Evolutionary conservation across 1,140 invertebrate genomes (phyloP), one percentile per base, ranked within the genome.

Genomic region (Charaxes varanes): DNA sequence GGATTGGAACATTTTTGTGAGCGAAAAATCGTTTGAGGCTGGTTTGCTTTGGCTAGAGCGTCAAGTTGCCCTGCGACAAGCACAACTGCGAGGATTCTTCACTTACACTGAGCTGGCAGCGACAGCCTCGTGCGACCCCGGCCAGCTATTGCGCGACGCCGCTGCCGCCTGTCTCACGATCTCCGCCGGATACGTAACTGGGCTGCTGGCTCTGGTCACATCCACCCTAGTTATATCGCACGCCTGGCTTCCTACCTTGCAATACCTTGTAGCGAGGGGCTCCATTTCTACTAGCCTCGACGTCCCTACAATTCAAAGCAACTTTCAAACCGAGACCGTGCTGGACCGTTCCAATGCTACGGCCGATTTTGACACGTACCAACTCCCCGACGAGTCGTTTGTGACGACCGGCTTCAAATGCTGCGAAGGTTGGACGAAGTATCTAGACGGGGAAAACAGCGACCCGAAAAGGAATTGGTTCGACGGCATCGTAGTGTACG

Each of bases 1-100:
- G 94, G 88, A 95, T 62, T 96, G 94, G 94, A 88, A 91, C 40
- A 86, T 96, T 26, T 95, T 89, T 82, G 90, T 96, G 35, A 87
- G 89, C 51, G 80, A 90, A 37, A 85, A 90, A 24, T 94, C 94
- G 68, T 93, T 92, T 78, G 81, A 88, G 32, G 87, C 88, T 35
- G 68, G 78, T 14, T 64, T 95, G 18, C 59, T 83, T 22, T 85
- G 87, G 63, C 74, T 96, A 33, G 94, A 96, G 70, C 86, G 81
- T 31, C 83, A 87, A 26, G 74, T 96, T 38, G 92, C 93, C 0
- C 78, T 90, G 34, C 86, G 86, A 42, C 90, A 96, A 83, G 92
- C 91, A 3, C 69, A 84, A 14, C 85, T 90, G 22, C 85, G 92
- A 14, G 94, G 94, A 0, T 96, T 92, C 91, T 92, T 94, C 60